Evolutionary conservation across 35 echinoderm and acorn worm genomes (phyloP).

Genomic region (Amphiura filiformis): DNA sequence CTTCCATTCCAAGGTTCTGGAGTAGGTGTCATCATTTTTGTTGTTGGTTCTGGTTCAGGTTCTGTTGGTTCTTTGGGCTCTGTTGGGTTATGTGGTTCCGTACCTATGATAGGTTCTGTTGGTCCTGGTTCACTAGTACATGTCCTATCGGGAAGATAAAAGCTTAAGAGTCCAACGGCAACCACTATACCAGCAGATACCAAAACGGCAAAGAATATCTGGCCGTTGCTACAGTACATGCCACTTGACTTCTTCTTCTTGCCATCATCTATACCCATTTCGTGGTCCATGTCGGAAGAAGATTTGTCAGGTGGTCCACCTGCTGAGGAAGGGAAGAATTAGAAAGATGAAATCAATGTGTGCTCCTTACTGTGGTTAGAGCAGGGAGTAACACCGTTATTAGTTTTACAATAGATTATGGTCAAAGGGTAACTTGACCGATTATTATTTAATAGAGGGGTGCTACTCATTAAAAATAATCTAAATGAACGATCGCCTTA

Average conservation of each 20-base stretch:
- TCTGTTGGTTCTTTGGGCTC: background rate
- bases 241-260: conserved; percentile 14
- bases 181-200: conserved; percentile 54
- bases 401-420: too few relatives aligned
- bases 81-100: background rate
- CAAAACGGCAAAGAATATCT: conserved; percentile 61
- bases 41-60: background rate
- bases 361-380: too few relatives aligned
- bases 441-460: too few relatives aligned
- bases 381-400: too few relatives aligned
- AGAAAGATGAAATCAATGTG: too few relatives aligned
- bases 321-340: too few relatives aligned
- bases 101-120: background rate
- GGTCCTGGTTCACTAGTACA: background rate
- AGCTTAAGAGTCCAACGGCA: conserved; percentile 76
- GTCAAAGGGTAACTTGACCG: too few relatives aligned
- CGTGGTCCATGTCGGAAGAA: too few relatives aligned
- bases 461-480: too few relatives aligned
- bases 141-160: conserved; percentile 81
- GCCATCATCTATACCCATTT: background rate
- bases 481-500: too few relatives aligned
- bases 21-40: background rate
- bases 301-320: too few relatives aligned
- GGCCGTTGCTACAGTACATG: conserved; percentile 59
- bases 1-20: conserved; percentile 51